A percentile compares a stretch with the other conserved stretches of the same genome.
Conservation (phyloP, 2,888 invertebrate genomes). For the Pristionchus mayeri region DNA sequence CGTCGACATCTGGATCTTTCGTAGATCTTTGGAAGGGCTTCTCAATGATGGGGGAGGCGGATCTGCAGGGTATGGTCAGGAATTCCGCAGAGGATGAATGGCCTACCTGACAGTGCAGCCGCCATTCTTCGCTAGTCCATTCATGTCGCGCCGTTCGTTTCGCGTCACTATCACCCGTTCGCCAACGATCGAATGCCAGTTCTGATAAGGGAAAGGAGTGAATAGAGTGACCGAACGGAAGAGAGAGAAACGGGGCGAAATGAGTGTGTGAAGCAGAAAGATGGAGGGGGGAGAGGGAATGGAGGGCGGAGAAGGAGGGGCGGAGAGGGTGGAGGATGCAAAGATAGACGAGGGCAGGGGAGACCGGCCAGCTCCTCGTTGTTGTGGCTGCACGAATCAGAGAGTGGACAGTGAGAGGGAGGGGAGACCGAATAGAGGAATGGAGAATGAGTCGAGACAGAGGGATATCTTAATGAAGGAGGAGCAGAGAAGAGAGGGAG, state of each 20-base stretch:
- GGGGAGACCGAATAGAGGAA: neutral
- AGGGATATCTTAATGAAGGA: slow-evolving; percentile 28
- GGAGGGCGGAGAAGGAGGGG: neutral
- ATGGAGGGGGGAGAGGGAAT: neutral
- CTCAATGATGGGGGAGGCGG: slow-evolving; percentile 21
- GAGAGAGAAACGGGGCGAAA: slow-evolving; percentile 33
- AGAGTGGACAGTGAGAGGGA: slow-evolving; percentile 10
- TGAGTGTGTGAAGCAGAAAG: slow-evolving; percentile 40
- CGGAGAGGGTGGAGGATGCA: neutral
- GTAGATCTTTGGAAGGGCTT: slow-evolving; percentile 32
- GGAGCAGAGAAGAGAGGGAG: neutral
- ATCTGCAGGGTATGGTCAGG: neutral
- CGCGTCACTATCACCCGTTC: slow-evolving; percentile 36
- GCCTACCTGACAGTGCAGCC: neutral
- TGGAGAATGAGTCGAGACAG: neutral
- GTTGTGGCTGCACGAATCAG: slow-evolving; percentile 26
- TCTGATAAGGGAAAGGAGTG: slow-evolving; percentile 3
- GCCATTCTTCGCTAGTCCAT: slow-evolving; percentile 10
- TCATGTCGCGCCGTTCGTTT: slow-evolving; percentile 25
- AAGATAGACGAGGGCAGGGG: neutral
- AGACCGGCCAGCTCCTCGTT: slow-evolving; percentile 22
- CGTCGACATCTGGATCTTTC: slow-evolving; percentile 37
- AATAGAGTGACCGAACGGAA: slow-evolving; percentile 20
- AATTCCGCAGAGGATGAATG: neutral
- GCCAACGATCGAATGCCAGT: slow-evolving; percentile 26